Evolutionary conservation across 2,113 vertebrate genomes (phyloP), one percentile per base, ranked within the genome.

Genomic region (Neofelis nebulosa): DNA sequence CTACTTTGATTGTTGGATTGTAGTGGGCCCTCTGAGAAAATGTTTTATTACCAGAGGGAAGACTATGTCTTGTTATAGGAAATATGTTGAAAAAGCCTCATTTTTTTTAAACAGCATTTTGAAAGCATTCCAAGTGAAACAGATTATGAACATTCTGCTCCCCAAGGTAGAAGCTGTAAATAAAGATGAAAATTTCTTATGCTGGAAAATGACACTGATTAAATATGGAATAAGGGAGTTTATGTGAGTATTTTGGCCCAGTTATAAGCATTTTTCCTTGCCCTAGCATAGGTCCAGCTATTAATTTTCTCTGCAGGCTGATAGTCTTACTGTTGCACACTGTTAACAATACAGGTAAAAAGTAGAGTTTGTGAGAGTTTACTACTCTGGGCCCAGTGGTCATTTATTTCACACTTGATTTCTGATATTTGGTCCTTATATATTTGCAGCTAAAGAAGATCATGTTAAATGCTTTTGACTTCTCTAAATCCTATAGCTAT

Each of bases 111-210:
- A 81, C 52, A 82, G 31, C 2, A 55, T 85, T 95, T 97, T 95
- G 94, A 96, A 98, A 91, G 12, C 13, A 76, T 94, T 90, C 87
- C 93, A 97, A 91, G n/a, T 50, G 65, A 94, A 96, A 97, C 83
- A 91, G 88, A 96, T 95, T 84, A 84, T 93, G 91, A 94, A 86
- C 33, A 89, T 94, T 98, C 68, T 97, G 76, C 73, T 95, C 65
- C 79, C 55, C 55, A 66, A 84, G 87, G 80, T 90, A 90, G 87
- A 91, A 79, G 38, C 55, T 90, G 33, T 95, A 89, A 97, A 95
- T 96, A 95, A 97, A 92, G 63, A 97, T 82, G 82, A 89, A 90
- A 93, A 94, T 97, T 85, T 85, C 63, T 97, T 94, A 95, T 89
- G 73, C 73, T 92, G 16, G 84, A 36, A 97, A 94, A 97, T 95